phyloP scores from a whole-genome alignment of 1,140 invertebrate species.

The Frieseomelitta varia region DNA sequence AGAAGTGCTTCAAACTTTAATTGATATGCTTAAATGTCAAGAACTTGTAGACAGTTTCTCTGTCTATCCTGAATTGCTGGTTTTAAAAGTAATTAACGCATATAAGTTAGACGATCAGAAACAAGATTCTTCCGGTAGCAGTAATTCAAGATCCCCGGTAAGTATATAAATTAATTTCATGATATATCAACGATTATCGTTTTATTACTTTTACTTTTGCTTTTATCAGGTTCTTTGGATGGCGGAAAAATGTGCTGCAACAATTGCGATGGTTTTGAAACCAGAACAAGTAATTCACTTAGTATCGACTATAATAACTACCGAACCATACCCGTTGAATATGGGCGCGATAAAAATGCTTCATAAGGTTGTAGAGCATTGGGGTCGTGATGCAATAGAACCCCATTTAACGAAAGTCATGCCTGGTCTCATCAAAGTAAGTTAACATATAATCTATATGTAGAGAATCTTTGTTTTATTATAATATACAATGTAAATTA shows the following conservation, averaged over 20 bases:
- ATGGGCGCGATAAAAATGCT: slow-evolving; percentile 96
- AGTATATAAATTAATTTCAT: slow-evolving; percentile 36
- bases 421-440: slow-evolving; percentile 93
- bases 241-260: slow-evolving; percentile 86
- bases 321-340: slow-evolving; percentile 92
- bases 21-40: slow-evolving; percentile 90
- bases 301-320: slow-evolving; percentile 91
- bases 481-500: neutral
- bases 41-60: slow-evolving; percentile 90
- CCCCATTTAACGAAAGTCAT: slow-evolving; percentile 90
- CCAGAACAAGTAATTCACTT: slow-evolving; percentile 87
- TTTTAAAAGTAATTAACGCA: slow-evolving; percentile 92
- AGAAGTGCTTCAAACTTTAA: slow-evolving; percentile 88
- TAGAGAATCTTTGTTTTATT: neutral
- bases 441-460: neutral
- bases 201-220: neutral
- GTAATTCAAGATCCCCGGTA: slow-evolving; percentile 80
- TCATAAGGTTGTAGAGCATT: slow-evolving; percentile 90
- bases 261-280: slow-evolving; percentile 89
- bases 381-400: slow-evolving; percentile 87
- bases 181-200: neutral
- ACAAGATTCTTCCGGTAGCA: slow-evolving; percentile 65
- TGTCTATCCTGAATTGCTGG: slow-evolving; percentile 93
- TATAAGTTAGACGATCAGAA: slow-evolving; percentile 84
- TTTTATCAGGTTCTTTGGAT: slow-evolving; percentile 75